phyloP scores from a whole-genome alignment of 2,797 vertebrate genomes.

The Capromys pilorides region DNA sequence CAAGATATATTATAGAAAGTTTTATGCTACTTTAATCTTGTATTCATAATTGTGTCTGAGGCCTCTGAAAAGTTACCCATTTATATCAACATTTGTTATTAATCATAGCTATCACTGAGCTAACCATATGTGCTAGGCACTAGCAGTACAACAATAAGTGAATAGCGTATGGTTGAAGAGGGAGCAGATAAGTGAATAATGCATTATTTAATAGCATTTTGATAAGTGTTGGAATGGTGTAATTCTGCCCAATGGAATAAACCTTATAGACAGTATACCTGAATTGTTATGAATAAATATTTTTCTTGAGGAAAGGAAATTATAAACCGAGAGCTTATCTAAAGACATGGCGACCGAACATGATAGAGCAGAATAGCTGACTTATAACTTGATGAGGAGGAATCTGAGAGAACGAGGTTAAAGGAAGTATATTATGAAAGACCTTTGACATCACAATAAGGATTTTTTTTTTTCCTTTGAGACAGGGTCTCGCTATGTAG shows the following conservation, averaged over 20 bases:
- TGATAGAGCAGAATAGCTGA: not conserved
- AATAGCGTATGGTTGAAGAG: not conserved
- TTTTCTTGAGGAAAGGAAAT: conserved; percentile 29
- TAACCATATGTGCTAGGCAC: not conserved
- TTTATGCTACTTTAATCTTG: conserved; percentile 30
- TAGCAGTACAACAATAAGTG: not conserved
- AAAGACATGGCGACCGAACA: not conserved
- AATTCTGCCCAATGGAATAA: not conserved
- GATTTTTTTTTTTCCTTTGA: not conserved
- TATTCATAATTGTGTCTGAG: not conserved
- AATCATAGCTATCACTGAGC: not conserved
- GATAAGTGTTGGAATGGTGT: not conserved
- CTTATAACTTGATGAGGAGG: not conserved
- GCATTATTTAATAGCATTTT: not conserved
- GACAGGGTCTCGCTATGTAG: too few species aligned
- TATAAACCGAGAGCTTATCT: not conserved
- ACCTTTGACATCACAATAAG: not conserved
- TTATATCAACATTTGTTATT: not conserved
- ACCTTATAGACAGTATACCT: conserved; percentile 18
- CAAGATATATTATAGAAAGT: conserved; percentile 1
- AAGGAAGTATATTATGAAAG: not conserved
- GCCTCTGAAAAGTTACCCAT: conserved; percentile 25
- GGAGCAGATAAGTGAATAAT: not conserved
- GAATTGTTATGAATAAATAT: conserved; percentile 22
- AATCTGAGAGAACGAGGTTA: not conserved